Conservation (phyloP, 2,113 vertebrate genomes). For the Scartelaos histophorus region DNA sequence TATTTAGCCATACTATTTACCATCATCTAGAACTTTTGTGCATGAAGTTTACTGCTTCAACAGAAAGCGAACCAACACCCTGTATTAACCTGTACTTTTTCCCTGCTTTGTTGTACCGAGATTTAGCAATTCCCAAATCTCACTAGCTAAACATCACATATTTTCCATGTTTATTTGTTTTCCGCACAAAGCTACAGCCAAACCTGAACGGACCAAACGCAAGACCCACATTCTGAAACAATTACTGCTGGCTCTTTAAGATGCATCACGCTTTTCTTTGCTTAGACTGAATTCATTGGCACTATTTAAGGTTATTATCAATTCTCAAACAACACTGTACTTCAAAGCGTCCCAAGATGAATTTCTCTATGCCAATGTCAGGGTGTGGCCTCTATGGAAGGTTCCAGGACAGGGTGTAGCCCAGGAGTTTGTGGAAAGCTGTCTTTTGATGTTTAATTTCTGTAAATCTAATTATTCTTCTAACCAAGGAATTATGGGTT, state of each 20-base stretch:
- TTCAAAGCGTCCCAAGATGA: constrained; percentile 44
- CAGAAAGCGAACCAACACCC: neutral
- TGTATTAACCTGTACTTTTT: neutral
- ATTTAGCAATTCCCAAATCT: neutral
- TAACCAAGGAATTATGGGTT: neutral
- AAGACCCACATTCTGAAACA: constrained; percentile 48
- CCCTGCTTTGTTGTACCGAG: neutral
- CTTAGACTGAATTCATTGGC: constrained; percentile 32
- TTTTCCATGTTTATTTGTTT: constrained; percentile 36
- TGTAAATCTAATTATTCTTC: constrained; percentile 16
- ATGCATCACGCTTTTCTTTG: constrained; percentile 54
- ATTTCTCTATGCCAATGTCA: constrained; percentile 10
- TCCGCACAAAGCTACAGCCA: neutral
- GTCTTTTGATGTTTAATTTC: constrained; percentile 11
- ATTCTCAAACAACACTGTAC: constrained; percentile 33
- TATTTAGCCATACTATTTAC: neutral
- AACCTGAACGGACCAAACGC: constrained; percentile 38
- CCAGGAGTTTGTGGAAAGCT: constrained; percentile 5
- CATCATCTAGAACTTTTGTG: neutral
- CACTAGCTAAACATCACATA: neutral
- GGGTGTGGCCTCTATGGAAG: constrained; percentile 7
- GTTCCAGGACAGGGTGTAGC: constrained; percentile 12
- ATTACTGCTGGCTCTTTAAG: constrained; percentile 43
- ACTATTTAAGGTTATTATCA: constrained; percentile 42
- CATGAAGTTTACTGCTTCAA: neutral